Percentiles rank a stretch among this genome's conserved stretches.
These are phyloP conservation scores for Zygogramma bicolorata DNA, from an alignment of 2,888 invertebrate species.

Conservation along the genomic window DNA sequence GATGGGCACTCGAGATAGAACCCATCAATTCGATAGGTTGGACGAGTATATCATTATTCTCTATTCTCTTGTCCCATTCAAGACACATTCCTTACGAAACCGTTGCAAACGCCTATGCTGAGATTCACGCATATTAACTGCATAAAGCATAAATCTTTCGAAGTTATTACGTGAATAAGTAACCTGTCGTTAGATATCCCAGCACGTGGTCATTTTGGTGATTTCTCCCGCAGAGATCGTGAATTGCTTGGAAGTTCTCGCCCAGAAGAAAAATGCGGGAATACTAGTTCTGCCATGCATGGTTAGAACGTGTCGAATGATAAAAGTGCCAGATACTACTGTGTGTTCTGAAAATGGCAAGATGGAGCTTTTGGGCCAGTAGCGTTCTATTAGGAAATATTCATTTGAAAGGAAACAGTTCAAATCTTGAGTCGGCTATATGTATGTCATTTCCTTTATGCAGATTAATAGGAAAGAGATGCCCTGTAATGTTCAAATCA, in stretches of 20 bases:
- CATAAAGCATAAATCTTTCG: conserved; percentile 22
- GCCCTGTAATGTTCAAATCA: too few species aligned
- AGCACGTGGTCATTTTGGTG: conserved; percentile 27
- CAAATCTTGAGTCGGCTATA: too few species aligned
- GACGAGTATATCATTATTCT: too few species aligned
- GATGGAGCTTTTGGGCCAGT: not conserved
- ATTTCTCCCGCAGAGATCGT: conserved; percentile 34
- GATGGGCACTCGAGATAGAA: too few species aligned
- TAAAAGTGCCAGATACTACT: conserved; percentile 25
- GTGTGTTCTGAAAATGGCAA: not conserved
- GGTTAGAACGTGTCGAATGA: conserved; percentile 20
- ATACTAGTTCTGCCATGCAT: conserved; percentile 25
- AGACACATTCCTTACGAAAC: not conserved
- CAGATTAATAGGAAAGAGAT: too few species aligned
- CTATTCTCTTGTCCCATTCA: too few species aligned
- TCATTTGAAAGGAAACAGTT: too few species aligned
- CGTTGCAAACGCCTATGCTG: not conserved
- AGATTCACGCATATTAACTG: conserved; percentile 19
- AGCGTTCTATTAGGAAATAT: too few species aligned
- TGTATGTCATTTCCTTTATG: too few species aligned
- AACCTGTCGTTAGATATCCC: conserved; percentile 34
- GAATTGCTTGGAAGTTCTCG: conserved; percentile 24
- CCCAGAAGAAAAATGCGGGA: conserved; percentile 4
- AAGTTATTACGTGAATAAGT: conserved; percentile 25
- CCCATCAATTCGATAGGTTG: too few species aligned